Base-by-base conservation (phyloP, 1,140 invertebrate genomes). In the Pogonognathellus flavescens region DNA sequence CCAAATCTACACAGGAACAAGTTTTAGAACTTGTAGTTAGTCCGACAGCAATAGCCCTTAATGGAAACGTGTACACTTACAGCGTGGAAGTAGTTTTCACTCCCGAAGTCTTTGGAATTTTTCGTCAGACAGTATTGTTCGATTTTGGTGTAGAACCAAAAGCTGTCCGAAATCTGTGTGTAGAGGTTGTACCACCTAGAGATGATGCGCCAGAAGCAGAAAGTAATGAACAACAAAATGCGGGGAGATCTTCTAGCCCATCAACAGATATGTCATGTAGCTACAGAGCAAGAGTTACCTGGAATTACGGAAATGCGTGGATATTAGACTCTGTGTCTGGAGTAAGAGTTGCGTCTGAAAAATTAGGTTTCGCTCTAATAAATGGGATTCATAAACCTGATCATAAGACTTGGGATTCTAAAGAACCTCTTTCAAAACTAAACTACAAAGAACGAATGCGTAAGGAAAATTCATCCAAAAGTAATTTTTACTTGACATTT, bases 381-480 rank as follows among this genome's bases (percentile, higher is more conserved):
- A 83, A 66, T 80, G 80, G 82, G 3, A n/a, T 70, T 22, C 49
- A 66, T 80, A 62, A 66, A 20, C 14, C 80, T 3, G 53, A 59
- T 80, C 81, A 9, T 25, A 62, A n/a, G 25, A 57, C 55, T 53
- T 50, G 41, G 62, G 85, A 88, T 41, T 41, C 70, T 9, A 83
- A 84, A n/a, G 84, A 86, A 31, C 66, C 52, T 31, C 66, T 95
- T 14, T 95, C 94, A 2, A 92, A 93, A 87, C 93, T 93, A 59
- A 96, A 96, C 89, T 97, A 96, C 89, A 92, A 93, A 53, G 93
- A 94, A 4, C 92, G 95, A 89, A 94, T 96, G 92, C 95, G 96
- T 89, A 95, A 95, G 89, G 92, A n/a, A n/a, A n/a, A 72, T 52
- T 76, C 55, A n/a, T 4, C 55, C 1, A 55, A 49, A 83, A 5